Evolutionary conservation across 1,140 invertebrate genomes (phyloP).

Genomic region (Ostrea denselamellosa): DNA sequence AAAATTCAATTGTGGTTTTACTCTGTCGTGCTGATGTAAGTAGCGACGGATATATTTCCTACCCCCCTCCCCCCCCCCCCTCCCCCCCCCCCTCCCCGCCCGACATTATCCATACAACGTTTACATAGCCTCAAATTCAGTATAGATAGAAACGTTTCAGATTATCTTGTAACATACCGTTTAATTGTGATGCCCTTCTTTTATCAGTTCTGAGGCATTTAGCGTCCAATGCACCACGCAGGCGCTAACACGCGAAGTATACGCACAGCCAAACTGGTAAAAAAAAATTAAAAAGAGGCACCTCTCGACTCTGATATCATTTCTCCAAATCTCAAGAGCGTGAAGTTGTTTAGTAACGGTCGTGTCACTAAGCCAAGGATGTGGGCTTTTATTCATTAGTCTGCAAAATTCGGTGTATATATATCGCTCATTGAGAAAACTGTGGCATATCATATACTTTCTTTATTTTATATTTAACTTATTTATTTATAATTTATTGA

Average conservation of each 20-base stretch:
- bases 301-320: conserved; percentile 16
- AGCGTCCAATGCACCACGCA: neutral
- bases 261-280: neutral
- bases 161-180: neutral
- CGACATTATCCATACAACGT: too few species aligned
- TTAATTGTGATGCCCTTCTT: neutral
- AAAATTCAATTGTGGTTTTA: neutral
- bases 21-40: too few species aligned
- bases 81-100: too few species aligned
- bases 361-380: conserved; percentile 21
- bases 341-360: conserved; percentile 13
- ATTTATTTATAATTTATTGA: conserved; percentile 6
- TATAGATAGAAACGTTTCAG: neutral
- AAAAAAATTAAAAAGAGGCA: conserved; percentile 23
- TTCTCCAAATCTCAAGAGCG: conserved; percentile 13
- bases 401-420: neutral
- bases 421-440: conserved; percentile 1
- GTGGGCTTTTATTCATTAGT: neutral
- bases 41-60: too few species aligned
- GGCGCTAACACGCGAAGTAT: neutral
- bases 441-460: neutral
- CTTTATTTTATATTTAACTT: neutral
- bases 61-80: too few species aligned
- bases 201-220: neutral
- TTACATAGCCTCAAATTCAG: too few species aligned